A percentile compares a stretch with the other conserved stretches of the same genome.
Conservation (phyloP, 1,140 invertebrate genomes). For the Oryzaephilus surinamensis region DNA sequence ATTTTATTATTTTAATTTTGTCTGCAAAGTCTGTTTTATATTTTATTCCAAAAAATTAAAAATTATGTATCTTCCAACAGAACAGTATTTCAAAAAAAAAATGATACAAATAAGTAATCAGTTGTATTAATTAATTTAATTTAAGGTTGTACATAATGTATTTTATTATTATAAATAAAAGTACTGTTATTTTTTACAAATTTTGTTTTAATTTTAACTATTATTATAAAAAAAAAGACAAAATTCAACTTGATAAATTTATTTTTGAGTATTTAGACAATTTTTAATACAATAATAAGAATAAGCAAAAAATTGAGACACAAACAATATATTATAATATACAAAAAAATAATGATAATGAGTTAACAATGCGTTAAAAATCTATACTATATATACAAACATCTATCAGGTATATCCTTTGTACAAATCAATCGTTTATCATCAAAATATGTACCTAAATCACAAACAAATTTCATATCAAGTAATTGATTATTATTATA, state of each 20-base stretch:
- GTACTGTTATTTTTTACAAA: conserved; percentile 16
- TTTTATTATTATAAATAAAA: conserved; percentile 18
- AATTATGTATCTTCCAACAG: conserved; percentile 8
- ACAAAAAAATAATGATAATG: not conserved
- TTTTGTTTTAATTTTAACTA: too few relatives aligned
- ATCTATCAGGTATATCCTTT: conserved; percentile 28
- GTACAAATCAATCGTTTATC: conserved; percentile 43
- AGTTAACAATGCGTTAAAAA: not conserved
- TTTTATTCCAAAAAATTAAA: conserved; percentile 6
- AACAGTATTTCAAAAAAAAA: conserved; percentile 1
- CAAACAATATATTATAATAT: not conserved
- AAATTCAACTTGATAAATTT: conserved; percentile 27
- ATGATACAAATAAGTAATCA: not conserved
- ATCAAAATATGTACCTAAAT: conserved; percentile 45
- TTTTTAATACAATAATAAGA: conserved; percentile 16
- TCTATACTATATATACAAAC: conserved; percentile 21
- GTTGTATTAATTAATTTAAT: conserved; percentile 7
- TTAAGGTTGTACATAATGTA: conserved; percentile 24
- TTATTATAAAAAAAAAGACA: too few relatives aligned
- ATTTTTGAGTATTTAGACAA: conserved; percentile 29
- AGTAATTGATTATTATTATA: conserved; percentile 44
- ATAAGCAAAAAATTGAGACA: conserved; percentile 8
- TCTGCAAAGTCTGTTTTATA: conserved; percentile 9
- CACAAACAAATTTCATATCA: conserved; percentile 50
- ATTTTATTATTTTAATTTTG: conserved; percentile 13